phyloP scores from a whole-genome alignment of 2,888 invertebrate genomes.

The Hydrotaea cyrtoneurina region DNA sequence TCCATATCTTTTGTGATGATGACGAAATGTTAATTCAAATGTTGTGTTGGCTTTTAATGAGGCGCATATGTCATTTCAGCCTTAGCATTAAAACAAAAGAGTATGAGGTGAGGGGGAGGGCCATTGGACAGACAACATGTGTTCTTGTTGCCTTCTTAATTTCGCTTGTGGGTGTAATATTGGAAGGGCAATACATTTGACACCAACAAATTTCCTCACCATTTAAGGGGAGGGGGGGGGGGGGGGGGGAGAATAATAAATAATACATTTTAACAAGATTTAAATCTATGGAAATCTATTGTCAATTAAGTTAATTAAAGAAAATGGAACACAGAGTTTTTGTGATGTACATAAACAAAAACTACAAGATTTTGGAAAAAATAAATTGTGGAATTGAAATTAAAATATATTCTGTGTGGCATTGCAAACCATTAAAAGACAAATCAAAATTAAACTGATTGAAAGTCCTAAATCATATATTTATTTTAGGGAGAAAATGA shows the following conservation, averaged over 20 bases:
- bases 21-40: conserved; percentile 44
- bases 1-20: conserved; percentile 11
- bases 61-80: conserved; percentile 39
- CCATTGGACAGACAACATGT: not conserved
- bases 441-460: too few species aligned
- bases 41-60: conserved; percentile 43
- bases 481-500: too few species aligned
- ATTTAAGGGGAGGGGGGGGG: not conserved
- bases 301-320: conserved; percentile 16
- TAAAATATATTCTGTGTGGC: too few species aligned
- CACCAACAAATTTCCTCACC: not conserved
- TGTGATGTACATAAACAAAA: not conserved
- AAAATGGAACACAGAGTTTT: not conserved
- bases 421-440: too few species aligned
- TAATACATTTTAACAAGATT: conserved; percentile 8
- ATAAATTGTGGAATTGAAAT: too few species aligned
- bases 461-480: too few species aligned
- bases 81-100: not conserved
- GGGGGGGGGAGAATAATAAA: not conserved
- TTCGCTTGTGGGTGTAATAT: conserved; percentile 18
- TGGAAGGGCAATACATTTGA: not conserved
- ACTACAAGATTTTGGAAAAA: too few species aligned
- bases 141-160: not conserved
- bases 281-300: not conserved
- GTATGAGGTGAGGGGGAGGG: not conserved